Conservation (phyloP, 2,113 vertebrate genomes). For the Larimichthys crocea region DNA sequence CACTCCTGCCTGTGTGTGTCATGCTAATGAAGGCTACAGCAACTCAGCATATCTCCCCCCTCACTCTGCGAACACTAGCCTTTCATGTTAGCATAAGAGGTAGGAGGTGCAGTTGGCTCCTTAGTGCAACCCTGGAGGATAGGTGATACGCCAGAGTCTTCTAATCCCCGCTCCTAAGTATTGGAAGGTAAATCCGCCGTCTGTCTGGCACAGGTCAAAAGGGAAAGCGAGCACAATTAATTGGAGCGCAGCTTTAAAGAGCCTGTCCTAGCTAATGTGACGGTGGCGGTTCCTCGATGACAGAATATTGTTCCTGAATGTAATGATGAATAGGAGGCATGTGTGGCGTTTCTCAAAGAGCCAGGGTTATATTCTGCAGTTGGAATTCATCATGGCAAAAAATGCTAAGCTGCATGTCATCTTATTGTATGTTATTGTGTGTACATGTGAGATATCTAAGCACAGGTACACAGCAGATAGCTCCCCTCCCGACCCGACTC, state of each 20-base stretch:
- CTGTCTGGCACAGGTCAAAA: slow-evolving; percentile 74
- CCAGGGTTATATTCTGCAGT: slow-evolving; percentile 22
- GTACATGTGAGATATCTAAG: slow-evolving; percentile 19
- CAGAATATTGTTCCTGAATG: slow-evolving; percentile 46
- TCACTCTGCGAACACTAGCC: slow-evolving; percentile 49
- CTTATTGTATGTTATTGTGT: slow-evolving; percentile 13
- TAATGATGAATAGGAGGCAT: slow-evolving; percentile 43
- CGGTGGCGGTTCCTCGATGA: slow-evolving; percentile 28
- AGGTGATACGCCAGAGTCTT: slow-evolving; percentile 59
- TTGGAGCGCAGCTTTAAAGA: slow-evolving; percentile 49
- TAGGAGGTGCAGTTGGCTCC: slow-evolving; percentile 63
- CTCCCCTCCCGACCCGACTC: neutral
- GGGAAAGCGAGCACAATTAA: slow-evolving; percentile 73
- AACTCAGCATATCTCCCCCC: slow-evolving; percentile 42
- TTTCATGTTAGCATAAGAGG: slow-evolving; percentile 60
- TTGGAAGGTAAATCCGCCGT: slow-evolving; percentile 70
- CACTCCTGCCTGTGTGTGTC: slow-evolving; percentile 12
- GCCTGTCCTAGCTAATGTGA: slow-evolving; percentile 59
- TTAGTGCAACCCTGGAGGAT: slow-evolving; percentile 56
- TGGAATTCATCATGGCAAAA: slow-evolving; percentile 12
- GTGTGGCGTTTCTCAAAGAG: slow-evolving; percentile 23
- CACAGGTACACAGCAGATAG: slow-evolving; percentile 22
- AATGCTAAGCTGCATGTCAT: slow-evolving; percentile 37
- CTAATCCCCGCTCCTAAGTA: slow-evolving; percentile 71
- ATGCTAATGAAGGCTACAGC: slow-evolving; percentile 42